phyloP scores from a whole-genome alignment of 2,888 invertebrate genomes.

The Drosophila phalerata region DNA sequence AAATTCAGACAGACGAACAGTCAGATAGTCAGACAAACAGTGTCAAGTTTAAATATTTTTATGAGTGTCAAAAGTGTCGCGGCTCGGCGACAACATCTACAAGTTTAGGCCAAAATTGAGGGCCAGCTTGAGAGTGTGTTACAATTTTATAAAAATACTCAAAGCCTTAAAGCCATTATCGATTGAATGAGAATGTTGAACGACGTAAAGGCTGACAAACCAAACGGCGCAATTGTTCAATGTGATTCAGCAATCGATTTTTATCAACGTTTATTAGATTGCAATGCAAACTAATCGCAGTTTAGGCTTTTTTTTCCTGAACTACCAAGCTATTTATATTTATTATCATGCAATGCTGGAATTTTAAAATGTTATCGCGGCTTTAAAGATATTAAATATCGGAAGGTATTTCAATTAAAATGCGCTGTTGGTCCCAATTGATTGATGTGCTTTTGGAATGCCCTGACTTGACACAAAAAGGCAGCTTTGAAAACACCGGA shows the following conservation, averaged over 20 bases:
- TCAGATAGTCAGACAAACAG: conserved; percentile 44
- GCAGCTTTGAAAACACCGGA: conserved; percentile 2
- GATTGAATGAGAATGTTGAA: conserved; percentile 21
- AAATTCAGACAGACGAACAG: conserved; percentile 5
- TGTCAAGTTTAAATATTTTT: conserved; percentile 74
- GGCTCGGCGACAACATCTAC: conserved; percentile 14
- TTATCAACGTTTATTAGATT: conserved; percentile 25
- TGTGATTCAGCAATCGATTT: conserved; percentile 33
- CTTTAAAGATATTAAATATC: conserved; percentile 28
- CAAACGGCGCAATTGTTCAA: conserved; percentile 16
- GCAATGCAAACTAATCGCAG: conserved; percentile 7
- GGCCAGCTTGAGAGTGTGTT: conserved; percentile 16
- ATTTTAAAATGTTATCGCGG: conserved; percentile 43
- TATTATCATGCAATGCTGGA: conserved; percentile 40
- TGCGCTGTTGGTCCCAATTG: conserved; percentile 26
- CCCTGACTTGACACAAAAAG: conserved; percentile 22
- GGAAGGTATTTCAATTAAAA: conserved; percentile 27
- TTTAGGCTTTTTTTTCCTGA: conserved; percentile 8
- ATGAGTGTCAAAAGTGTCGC: conserved; percentile 44
- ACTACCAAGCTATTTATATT: conserved; percentile 41
- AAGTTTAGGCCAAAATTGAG: conserved; percentile 17
- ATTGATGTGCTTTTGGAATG: conserved; percentile 37
- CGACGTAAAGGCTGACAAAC: neutral
- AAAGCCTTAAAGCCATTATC: conserved; percentile 35
- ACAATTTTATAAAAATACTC: conserved; percentile 19